phyloP scores from a whole-genome alignment of 2,797 vertebrate species.

The Eospalax fontanierii region DNA sequence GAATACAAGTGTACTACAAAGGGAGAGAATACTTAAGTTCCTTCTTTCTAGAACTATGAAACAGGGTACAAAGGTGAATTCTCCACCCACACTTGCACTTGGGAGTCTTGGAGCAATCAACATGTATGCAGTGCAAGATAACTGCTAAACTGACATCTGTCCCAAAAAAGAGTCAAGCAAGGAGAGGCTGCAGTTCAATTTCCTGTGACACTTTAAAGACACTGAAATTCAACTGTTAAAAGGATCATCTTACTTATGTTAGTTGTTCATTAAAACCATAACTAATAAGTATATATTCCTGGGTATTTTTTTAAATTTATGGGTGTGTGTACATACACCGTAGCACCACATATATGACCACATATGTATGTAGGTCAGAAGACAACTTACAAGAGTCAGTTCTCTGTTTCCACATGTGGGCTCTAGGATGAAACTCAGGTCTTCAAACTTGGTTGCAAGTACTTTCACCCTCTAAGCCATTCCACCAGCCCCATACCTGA shows the following conservation, averaged over 20 bases:
- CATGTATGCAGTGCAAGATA: background rate
- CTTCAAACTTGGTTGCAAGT: background rate
- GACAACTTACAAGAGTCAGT: background rate
- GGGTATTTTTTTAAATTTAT: background rate
- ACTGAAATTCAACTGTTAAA: background rate
- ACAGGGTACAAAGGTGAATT: background rate
- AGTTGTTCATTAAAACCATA: conserved; percentile 5
- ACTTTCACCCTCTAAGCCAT: background rate
- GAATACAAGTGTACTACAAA: background rate
- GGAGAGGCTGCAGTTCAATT: no score
- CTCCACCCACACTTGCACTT: background rate
- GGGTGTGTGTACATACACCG: background rate
- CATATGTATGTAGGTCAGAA: background rate
- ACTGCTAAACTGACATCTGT: background rate
- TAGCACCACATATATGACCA: background rate
- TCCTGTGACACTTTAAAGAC: background rate
- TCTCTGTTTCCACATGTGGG: background rate
- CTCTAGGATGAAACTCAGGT: background rate
- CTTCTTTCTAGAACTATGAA: conserved; percentile 40
- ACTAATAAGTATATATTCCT: conserved; percentile 12
- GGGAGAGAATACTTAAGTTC: conserved; percentile 26
- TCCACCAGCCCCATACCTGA: background rate
- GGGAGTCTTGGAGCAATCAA: background rate
- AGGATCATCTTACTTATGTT: background rate
- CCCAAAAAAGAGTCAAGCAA: background rate